Conservation (phyloP, 1,140 invertebrate species). For the Bombus affinis region DNA sequence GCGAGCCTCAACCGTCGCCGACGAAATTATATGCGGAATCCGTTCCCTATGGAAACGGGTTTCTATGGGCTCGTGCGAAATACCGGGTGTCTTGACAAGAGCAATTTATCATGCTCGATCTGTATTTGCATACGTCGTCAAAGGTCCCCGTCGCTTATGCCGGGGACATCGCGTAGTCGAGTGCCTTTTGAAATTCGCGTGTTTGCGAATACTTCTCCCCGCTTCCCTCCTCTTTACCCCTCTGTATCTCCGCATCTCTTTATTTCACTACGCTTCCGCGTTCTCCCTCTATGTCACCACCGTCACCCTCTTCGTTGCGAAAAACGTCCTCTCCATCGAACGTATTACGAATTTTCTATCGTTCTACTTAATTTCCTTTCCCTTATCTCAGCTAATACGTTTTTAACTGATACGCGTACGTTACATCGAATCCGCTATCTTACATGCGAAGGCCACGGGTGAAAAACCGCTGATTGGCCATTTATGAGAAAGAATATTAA, state of each 20-base stretch:
- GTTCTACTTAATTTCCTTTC: slow-evolving; percentile 7
- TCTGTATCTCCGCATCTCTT: slow-evolving; percentile 43
- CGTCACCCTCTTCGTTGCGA: slow-evolving; percentile 41
- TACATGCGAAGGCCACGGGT: too few relatives aligned
- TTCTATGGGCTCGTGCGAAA: slow-evolving; percentile 79
- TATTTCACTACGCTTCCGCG: slow-evolving; percentile 55
- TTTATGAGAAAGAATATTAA: too few relatives aligned
- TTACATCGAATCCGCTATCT: too few relatives aligned
- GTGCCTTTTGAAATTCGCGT: slow-evolving; percentile 82
- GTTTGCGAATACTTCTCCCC: slow-evolving; percentile 80
- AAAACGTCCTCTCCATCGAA: background rate
- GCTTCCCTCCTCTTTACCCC: too few relatives aligned
- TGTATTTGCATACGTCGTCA: slow-evolving; percentile 83
- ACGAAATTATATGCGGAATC: slow-evolving; percentile 75
- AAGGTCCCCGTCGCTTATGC: slow-evolving; percentile 79
- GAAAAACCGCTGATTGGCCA: too few relatives aligned
- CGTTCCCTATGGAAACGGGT: slow-evolving; percentile 73
- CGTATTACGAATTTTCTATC: slow-evolving; percentile 15
- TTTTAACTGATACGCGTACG: too few relatives aligned
- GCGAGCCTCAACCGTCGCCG: slow-evolving; percentile 56
- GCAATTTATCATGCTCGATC: slow-evolving; percentile 83
- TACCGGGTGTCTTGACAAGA: slow-evolving; percentile 82
- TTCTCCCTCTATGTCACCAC: slow-evolving; percentile 41
- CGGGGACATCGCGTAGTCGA: slow-evolving; percentile 81
- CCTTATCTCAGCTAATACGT: slow-evolving; percentile 6